phyloP scores from a whole-genome alignment of 2,113 vertebrate species.

The Acrocephalus kingi region DNA sequence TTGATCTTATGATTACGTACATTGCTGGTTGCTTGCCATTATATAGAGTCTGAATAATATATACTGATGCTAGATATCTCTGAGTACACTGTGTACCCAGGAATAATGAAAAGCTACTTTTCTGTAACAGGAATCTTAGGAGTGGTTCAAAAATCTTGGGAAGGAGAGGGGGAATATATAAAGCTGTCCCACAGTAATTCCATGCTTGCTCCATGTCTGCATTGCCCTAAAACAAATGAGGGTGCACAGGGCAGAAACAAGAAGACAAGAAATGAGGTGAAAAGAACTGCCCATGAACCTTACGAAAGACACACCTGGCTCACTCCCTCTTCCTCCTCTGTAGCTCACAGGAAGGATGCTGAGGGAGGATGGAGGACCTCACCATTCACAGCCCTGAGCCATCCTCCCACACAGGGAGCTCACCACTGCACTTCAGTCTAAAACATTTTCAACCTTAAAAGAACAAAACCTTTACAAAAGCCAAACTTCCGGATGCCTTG shows the following conservation, averaged over 20 bases:
- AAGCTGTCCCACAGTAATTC: not conserved
- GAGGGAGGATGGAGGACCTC: not conserved
- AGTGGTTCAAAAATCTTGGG: not conserved
- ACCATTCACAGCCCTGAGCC: not conserved
- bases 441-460: not conserved
- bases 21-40: not conserved
- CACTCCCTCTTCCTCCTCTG: rapidly evolving
- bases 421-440: not conserved
- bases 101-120: not conserved
- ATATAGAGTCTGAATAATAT: not conserved
- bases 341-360: not conserved
- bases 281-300: not conserved
- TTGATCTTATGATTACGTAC: not conserved
- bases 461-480: not conserved
- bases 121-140: not conserved
- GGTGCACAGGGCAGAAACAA: not conserved
- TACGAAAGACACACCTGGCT: not conserved
- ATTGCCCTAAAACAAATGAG: not conserved
- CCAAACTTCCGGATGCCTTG: not conserved
- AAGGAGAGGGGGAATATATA: not conserved
- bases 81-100: not conserved
- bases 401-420: not conserved
- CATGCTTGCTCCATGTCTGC: not conserved
- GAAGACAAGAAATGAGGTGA: not conserved
- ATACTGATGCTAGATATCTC: not conserved